Base-by-base conservation (phyloP, 2,113 vertebrate species). In the Pterophyllum scalare region DNA sequence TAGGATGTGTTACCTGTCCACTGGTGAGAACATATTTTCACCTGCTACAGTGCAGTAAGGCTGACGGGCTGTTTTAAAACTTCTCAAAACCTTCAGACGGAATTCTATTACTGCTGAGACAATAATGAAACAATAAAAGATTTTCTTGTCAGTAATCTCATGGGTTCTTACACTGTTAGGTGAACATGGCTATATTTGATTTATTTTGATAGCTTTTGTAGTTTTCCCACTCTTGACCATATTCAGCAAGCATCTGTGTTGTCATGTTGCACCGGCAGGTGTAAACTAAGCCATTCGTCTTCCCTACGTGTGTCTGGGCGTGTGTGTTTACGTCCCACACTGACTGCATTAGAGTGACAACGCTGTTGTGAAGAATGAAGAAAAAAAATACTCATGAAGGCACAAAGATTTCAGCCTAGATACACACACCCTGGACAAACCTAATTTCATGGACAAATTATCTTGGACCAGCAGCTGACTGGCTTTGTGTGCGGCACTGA, bases 1-100 rank as follows among this genome's bases (percentile, higher is more conserved):
- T 77, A 80, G 20, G 56, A 4, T 64, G 59, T 65, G 33, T 82
- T 78, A 77, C 54, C 56, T 86, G 78, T 87, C 60, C 5, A 26
- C 5, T 13, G 10, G 2, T 46, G 10, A 52, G 35, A 40, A 80
- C 6, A 54, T 64, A 17, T 80, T 75, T 87, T 59, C 33, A 77
- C 78, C 57, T 31, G 38, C 75, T 31, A 15, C 60, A 84, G 62
- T 49, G 19, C 56, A 14, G 54, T 52, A 7, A 35, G 75, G 24
- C 40, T 60, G 33, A 26, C 31, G 35, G 28, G 62, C 59, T 20
- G 33, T 38, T 60, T 31, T 10, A 26, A 64, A 84, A 79, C 52
- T 6, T 38, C 35, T 31, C 31, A 54, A 75, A 81, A 75, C 35
- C 13, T 26, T 56, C 28, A 72, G 22, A 13, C 65, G 33, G 7